A percentile compares a stretch with the other conserved stretches of the same genome.
Evolutionary conservation across 2,113 vertebrate genomes (phyloP).

Genomic region (Phalacrocorax aristotelis): DNA sequence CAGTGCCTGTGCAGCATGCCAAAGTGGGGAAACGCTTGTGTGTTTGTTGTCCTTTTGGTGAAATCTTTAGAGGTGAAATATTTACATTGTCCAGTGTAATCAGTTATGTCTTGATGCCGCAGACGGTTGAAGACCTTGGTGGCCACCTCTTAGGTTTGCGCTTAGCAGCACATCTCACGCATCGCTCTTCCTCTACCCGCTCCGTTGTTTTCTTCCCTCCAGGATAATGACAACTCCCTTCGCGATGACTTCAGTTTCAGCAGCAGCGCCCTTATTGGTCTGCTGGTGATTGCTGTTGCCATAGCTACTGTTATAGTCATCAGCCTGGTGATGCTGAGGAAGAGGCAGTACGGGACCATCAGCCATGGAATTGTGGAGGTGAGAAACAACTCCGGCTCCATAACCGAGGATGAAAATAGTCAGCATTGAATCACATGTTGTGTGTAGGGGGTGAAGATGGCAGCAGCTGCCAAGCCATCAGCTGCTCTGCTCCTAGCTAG

Average conservation of each 20-base stretch:
- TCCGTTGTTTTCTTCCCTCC: background rate
- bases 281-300: conserved; percentile 94
- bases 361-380: conserved; percentile 99
- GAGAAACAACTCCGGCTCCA: conserved; percentile 46
- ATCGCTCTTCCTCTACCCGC: background rate
- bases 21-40: background rate
- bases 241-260: conserved; percentile 91
- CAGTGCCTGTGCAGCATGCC: background rate
- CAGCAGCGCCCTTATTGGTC: conserved; percentile 90
- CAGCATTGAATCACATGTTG: background rate
- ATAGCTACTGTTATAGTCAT: conserved; percentile 95
- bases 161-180: background rate
- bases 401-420: background rate
- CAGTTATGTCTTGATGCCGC: rapidly evolving
- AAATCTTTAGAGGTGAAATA: background rate
- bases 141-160: background rate
- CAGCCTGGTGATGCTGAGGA: conserved; percentile 95
- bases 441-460: background rate
- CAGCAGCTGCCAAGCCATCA: background rate
- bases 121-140: background rate
- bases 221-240: conserved; percentile 85
- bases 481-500: background rate
- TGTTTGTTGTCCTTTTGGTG: background rate
- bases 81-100: background rate
- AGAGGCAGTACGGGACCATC: conserved; percentile 96